These are phyloP conservation scores for Lepeophtheirus nordmannii DNA, from an alignment of 2,888 invertebrate species.

Conservation along the genomic window DNA sequence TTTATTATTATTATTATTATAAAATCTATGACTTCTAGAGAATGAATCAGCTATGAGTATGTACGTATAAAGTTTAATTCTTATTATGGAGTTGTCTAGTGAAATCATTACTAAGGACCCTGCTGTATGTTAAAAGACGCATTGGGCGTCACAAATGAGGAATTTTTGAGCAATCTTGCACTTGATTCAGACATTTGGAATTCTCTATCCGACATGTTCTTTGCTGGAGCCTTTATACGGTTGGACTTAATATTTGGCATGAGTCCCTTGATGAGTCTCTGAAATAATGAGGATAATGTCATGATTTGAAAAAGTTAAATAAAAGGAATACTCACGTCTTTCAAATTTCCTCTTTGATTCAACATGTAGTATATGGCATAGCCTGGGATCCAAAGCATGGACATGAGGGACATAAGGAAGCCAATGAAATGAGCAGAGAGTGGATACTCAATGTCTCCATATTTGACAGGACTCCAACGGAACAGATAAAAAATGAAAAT, in stretches of 20 bases:
- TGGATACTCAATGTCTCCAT: conserved; percentile 44
- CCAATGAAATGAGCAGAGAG: conserved; percentile 46
- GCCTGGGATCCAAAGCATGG: conserved; percentile 49
- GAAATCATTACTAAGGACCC: background rate
- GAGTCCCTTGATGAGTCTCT: conserved; percentile 41
- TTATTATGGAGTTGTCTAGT: too few relatives aligned
- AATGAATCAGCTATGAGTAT: too few relatives aligned
- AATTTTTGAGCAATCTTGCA: conserved; percentile 37
- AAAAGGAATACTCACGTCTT: conserved; percentile 36
- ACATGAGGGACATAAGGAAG: conserved; percentile 45
- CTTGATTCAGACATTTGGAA: conserved; percentile 41
- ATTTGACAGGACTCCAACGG: conserved; percentile 43
- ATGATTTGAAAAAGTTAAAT: too few relatives aligned
- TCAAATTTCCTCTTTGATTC: conserved; percentile 40
- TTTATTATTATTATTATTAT: too few relatives aligned
- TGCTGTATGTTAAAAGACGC: background rate
- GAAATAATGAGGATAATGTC: conserved; percentile 31
- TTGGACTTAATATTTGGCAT: conserved; percentile 38
- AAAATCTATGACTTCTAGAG: too few relatives aligned
- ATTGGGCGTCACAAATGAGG: conserved; percentile 29
- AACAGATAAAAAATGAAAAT: conserved; percentile 47
- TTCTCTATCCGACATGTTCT: background rate
- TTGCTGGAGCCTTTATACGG: conserved; percentile 17
- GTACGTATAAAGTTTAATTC: too few relatives aligned
- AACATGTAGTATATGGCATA: conserved; percentile 47